Evolutionary conservation across 2,888 invertebrate genomes (phyloP).

Genomic region (Lasiommata megera): DNA sequence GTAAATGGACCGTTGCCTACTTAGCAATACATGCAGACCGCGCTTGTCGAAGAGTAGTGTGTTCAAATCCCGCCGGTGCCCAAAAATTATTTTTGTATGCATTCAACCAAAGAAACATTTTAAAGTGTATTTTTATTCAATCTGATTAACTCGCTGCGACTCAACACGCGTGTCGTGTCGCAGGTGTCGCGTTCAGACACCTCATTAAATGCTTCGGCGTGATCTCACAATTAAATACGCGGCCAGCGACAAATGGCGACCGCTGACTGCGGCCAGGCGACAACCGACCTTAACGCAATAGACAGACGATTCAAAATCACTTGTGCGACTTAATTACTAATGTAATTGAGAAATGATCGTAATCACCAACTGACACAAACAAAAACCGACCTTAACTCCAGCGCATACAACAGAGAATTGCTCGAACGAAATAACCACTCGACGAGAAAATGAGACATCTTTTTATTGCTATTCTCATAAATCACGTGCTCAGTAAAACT

Average conservation of each 20-base stretch:
- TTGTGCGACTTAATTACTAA: background rate
- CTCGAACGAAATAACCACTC: background rate
- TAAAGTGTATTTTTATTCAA: no score
- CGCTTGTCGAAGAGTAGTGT: no score
- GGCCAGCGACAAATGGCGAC: no score
- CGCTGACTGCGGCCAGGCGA: no score
- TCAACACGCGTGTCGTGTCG: no score
- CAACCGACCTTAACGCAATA: background rate
- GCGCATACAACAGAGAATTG: background rate
- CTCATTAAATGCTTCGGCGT: background rate
- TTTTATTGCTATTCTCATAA: background rate
- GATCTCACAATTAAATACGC: background rate
- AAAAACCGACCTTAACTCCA: background rate
- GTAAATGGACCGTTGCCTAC: no score
- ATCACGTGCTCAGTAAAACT: background rate
- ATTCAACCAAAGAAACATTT: no score
- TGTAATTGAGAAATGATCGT: slow-evolving; percentile 1
- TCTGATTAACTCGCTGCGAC: no score
- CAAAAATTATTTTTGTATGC: no score
- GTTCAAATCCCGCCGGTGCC: no score
- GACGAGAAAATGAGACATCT: background rate
- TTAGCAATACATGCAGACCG: no score
- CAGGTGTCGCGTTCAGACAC: background rate
- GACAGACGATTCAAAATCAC: background rate
- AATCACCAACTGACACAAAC: background rate